Evolutionary conservation across 2,888 invertebrate genomes (phyloP), one percentile per base, ranked within the genome.

Genomic region (Lasioglossum marginatum): DNA sequence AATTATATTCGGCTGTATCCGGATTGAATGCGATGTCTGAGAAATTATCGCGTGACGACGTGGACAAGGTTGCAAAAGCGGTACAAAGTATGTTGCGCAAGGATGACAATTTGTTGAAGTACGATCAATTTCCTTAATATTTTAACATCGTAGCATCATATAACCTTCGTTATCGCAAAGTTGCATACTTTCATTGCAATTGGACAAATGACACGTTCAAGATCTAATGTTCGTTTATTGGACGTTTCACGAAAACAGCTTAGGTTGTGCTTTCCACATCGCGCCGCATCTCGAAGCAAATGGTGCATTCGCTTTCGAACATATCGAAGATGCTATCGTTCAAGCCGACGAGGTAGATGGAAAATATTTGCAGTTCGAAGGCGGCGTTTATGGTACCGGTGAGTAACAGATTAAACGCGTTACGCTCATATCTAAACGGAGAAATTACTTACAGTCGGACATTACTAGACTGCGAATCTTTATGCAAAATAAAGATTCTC

Each of bases 291-390:
- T 99, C 89, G 97, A 97, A 1, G 95, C 96, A 94, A 97, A 97
- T 82, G 97, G 97, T 27, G 96, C 96, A 73, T 97, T 97, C 93
- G 96, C 96, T 70, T 96, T 97, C 70, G 97, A 98, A 84, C 97
- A 98, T 79, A 97, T 99, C 40, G 99, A 99, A 95, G 98, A 99
- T 94, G 97, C 98, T n/a, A 96, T 99, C 84, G 97, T 98, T 4
- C 99, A 99, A 93, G 99, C 99, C 2, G 99, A 99, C 95, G 99
- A 99, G 96, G 97, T 98, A 6, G 98, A 99, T 95, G 97, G 98
- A 19, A 97, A 97, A 92, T 97, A 97, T 92, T 96, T 98, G 86
- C 98, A 99, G 96, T 99, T 99, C 95, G 99, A 99, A 95, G 98
- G 98, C 48, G 98, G 98, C 14, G 96, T 99, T 77, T 97, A 98